Base-by-base conservation (phyloP, 2,888 invertebrate genomes). In the Lathronympha strigana region DNA sequence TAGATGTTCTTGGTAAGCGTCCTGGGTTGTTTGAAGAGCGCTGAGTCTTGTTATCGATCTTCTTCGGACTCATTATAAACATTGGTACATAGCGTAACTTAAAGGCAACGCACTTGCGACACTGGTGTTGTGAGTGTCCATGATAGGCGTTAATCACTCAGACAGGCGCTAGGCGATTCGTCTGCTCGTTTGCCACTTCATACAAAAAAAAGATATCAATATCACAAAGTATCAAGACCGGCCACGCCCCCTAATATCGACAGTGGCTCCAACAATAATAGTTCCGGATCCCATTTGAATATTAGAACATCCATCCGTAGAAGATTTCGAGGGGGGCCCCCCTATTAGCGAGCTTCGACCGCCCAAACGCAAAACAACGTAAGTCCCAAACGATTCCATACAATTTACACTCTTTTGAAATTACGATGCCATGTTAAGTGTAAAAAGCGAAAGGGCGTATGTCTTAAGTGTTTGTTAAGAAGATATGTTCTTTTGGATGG, bases 271-370 rank as follows among this genome's bases (percentile, higher is more conserved):
- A 87, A 91, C 91, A 92, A 92, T 91, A 92, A 91, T 92, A 92
- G 92, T 92, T 92, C 92, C 90, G 90, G 88, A 91, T 91, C 88
- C 91, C 91, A 92, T 92, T 92, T 92, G 91, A 91, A 92, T 92
- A 92, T 92, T 92, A 92, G 91, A 90, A 90, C 90, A 90, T 90
- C 89, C 90, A 90, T 90, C 90, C 82, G 86, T 80, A 83, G 90
- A 91, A 91, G 90, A 92, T 91, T 90, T 86, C 81, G 73, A 82
- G 73, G 72, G 71, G 70, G 68, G 81, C 55, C 80, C 78, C 80
- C 71, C 74, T 75, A 75, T 75, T 76, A 77, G 73, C 73, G 73
- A 60, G 63, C 53, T 53, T 57, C 19, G 21, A 43, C 6, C n/a
- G 13, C n/a, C 9, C 9, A 11, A 9, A 21, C n/a, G 1, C 2